Evolutionary conservation across 2,797 vertebrate species (phyloP), one percentile per base, ranked within the genome.

Genomic region (Cebuella pygmaea): DNA sequence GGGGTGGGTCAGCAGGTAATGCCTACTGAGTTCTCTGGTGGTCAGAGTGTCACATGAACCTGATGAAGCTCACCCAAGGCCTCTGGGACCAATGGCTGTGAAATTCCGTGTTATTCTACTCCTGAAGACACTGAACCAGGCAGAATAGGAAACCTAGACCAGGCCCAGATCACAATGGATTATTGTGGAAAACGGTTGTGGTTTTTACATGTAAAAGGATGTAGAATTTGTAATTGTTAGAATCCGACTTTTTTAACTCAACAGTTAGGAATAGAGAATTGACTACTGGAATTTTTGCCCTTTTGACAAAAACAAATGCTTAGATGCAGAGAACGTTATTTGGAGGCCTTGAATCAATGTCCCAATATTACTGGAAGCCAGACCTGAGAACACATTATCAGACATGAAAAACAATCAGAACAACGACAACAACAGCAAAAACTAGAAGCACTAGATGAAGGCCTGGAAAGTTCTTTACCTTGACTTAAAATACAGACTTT

Each of bases 401-500:
- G 12, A 84, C 88, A 87, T 41, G 27, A 11, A 55, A 84, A 10
- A 48, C 10, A 55, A 52, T 59, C 26, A 7, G 83, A 84, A 90
- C 4, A 86, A 78, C 41, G 41, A 41, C 14, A 67, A n/a, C 67
- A 74, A 44, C 10, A 82, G 81, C 9, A 86, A 82, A 89, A 97
- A n/a, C 12, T 33, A 22, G 27, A 70, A 80, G 41, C 4, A 52
- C 55, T 78, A 50, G 30, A n/a, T 70, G 84, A 95, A 80, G 24
- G n/a, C 3, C 17, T 75, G 52, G 27, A 74, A 86, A 88, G 1
- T 5, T 83, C 24, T 72, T 80, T 55, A 83, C 4, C 7, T 81
- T 4, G 14, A 76, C 20, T 90, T 81, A 72, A 93, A 94, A n/a
- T 52, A 50, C 2, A 82, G 26, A 52, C 39, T 92, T 95, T 80